Base-by-base conservation (phyloP, 2,797 vertebrate genomes). In the Tragopan temminckii region DNA sequence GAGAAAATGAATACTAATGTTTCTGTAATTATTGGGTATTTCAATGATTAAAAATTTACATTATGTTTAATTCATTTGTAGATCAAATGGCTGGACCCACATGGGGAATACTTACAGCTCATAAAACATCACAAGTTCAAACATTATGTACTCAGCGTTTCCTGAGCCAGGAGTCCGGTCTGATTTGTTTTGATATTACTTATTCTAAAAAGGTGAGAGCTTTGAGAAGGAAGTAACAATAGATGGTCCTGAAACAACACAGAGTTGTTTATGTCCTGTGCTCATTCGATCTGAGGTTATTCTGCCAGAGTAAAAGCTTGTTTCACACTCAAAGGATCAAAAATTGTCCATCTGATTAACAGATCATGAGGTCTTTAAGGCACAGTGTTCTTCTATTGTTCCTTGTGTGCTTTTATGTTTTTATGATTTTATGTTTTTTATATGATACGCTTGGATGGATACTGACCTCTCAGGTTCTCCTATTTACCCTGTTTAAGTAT, bases 271-370 rank as follows among this genome's bases (percentile, higher is more conserved):
- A 35, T 77, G 82, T 85, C 59, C 68, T 40, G 2, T 53, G 27
- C 42, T 52, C 29, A 16, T 61, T 89, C 61, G 42, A 64, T 79
- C 33, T 67, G 13, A 85, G 79, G 9, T 68, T 64, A 5, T 80
- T 87, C 58, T 89, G 71, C 35, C 71, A 69, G 88, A 93, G 61
- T 62, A 88, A 75, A 89, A 87, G 75, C 69, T 36, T 42, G 31
- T 80, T 94, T 89, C 76, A 77, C 0, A 1, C 36, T 74, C 45
- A 91, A 77, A 78, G 20, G 18, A 80, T 71, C 50, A 82, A 61
- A 29, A 87, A 45, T 53, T 78, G 58, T 75, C 76, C 35, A 72
- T 86, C 43, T 46, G 36, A 80, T 80, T 74, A 75, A 85, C 40
- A 31, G 88, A 21, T 83, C n/a, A 75, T 77, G 33, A 57, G 53